A percentile compares a stretch with the other conserved stretches of the same genome.
Evolutionary conservation across 2,113 vertebrate genomes (phyloP).

Genomic region (Ceyx cyanopectus): DNA sequence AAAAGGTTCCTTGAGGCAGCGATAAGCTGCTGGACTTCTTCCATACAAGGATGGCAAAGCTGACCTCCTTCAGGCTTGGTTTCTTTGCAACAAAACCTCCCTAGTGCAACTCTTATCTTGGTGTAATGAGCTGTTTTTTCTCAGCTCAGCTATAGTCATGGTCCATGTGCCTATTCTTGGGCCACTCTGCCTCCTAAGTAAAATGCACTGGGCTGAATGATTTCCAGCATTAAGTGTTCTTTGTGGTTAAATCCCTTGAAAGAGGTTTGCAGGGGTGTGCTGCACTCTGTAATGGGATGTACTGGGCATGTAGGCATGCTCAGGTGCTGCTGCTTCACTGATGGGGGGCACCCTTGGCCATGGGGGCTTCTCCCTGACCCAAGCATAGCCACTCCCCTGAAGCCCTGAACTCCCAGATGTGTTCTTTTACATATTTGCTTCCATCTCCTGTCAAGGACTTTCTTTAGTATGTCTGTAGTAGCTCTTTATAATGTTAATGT

Average conservation of each 20-base stretch:
- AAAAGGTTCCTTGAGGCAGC: neutral
- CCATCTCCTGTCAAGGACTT: neutral
- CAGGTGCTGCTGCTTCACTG: neutral
- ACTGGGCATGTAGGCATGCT: accelerated
- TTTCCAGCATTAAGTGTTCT: neutral
- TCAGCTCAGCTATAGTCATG: neutral
- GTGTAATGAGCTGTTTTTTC: neutral
- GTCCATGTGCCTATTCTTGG: accelerated
- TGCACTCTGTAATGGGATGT: neutral
- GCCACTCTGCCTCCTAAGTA: neutral
- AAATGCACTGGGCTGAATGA: neutral
- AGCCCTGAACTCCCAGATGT: neutral
- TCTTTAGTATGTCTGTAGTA: neutral
- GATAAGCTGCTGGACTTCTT: neutral
- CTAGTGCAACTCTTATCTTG: accelerated
- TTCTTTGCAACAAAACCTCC: neutral
- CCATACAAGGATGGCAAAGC: accelerated
- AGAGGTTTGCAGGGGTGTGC: neutral
- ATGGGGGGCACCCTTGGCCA: accelerated
- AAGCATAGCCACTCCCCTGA: neutral
- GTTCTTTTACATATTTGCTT: neutral
- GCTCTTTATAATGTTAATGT: neutral
- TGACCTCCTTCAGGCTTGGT: accelerated
- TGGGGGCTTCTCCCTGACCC: neutral
- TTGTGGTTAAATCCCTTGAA: neutral